These are phyloP conservation scores for Sclerurus mexicanus DNA, from an alignment of 2,113 vertebrate genomes.

Conservation along the genomic window DNA sequence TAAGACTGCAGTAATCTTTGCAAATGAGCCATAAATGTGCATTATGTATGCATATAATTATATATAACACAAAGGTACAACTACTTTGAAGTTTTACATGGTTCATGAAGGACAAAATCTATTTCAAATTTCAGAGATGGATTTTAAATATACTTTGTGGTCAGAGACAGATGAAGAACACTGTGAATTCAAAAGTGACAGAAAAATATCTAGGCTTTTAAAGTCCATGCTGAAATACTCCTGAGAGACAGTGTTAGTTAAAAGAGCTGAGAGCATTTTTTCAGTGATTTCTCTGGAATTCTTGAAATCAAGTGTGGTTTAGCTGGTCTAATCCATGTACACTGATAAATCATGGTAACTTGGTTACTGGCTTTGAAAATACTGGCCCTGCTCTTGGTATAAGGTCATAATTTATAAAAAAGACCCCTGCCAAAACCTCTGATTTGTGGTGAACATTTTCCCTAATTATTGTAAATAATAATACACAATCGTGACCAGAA, in stretches of 20 bases:
- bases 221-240: not conserved
- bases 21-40: not conserved
- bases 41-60: not conserved
- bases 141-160: not conserved
- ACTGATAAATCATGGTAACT: not conserved
- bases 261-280: not conserved
- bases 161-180: not conserved
- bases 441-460: not conserved
- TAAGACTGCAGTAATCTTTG: not conserved
- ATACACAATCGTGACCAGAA: not conserved
- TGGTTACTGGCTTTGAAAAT: not conserved
- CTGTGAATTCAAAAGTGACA: not conserved
- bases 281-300: not conserved
- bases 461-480: not conserved
- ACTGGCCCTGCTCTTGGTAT: not conserved
- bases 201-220: not conserved
- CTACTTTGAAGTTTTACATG: not conserved
- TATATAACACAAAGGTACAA: not conserved
- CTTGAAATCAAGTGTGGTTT: not conserved
- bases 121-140: not conserved
- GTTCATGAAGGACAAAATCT: not conserved
- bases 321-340: not conserved
- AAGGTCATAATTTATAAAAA: not conserved
- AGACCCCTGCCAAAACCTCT: accelerated
- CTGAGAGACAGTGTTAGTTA: not conserved